These are phyloP conservation scores for Bryconaethiops microstoma DNA, from an alignment of 2,797 vertebrate species.

Conservation along the genomic window DNA sequence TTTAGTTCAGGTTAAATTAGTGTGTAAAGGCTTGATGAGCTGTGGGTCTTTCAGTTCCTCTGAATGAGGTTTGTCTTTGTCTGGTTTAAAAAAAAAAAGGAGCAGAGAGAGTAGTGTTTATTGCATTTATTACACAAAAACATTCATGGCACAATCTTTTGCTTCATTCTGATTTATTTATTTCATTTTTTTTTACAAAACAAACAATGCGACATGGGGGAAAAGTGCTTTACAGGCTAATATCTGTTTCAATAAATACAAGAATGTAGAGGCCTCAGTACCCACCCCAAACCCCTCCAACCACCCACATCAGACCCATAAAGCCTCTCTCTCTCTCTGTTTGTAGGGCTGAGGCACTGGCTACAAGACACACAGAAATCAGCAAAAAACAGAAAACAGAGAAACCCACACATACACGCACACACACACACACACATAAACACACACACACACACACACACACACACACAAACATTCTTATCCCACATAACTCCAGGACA, in stretches of 20 bases:
- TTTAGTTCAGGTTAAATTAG: conserved; percentile 41
- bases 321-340: conserved; percentile 53
- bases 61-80: neutral
- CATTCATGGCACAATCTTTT: conserved; percentile 89
- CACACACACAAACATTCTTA: conserved; percentile 47
- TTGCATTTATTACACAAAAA: conserved; percentile 98
- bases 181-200: conserved; percentile 82
- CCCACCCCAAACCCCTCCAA: conserved; percentile 47
- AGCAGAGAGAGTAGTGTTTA: conserved; percentile 70
- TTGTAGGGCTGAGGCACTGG: conserved; percentile 50
- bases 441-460: conserved; percentile 38
- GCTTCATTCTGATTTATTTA: conserved; percentile 63
- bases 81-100: neutral
- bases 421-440: neutral
- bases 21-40: conserved; percentile 27
- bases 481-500: conserved; percentile 70
- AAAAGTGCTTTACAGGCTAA: conserved; percentile 98
- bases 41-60: neutral
- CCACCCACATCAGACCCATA: conserved; percentile 30
- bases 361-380: conserved; percentile 59
- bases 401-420: too few species aligned
- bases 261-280: conserved; percentile 82
- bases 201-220: conserved; percentile 82
- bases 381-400: conserved; percentile 54
- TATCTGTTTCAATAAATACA: conserved; percentile 98